Evolutionary conservation across 53 echinoderm and acorn worm species (phyloP).

Genomic region (Holothuria scabra): DNA sequence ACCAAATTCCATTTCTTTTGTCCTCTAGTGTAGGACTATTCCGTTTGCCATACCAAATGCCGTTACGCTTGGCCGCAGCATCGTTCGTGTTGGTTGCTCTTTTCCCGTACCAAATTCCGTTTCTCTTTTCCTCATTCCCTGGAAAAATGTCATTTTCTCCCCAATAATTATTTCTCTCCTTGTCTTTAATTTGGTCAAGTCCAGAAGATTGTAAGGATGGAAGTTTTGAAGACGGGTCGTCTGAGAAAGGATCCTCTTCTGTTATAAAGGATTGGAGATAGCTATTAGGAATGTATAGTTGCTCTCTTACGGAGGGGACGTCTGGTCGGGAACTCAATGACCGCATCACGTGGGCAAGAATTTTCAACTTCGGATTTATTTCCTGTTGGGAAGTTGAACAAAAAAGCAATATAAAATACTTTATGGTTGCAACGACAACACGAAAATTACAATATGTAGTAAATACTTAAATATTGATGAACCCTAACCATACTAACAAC

Average conservation of each 20-base stretch:
- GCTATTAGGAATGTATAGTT: slow-evolving; percentile 30
- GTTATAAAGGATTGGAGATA: slow-evolving; percentile 30
- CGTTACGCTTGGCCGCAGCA: slow-evolving; percentile 18
- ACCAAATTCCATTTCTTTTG: slow-evolving; percentile 43
- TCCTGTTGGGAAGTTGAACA: not conserved
- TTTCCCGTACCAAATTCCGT: slow-evolving; percentile 46
- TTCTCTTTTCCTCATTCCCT: not conserved
- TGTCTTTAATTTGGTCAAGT: slow-evolving; percentile 27
- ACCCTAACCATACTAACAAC: too few relatives aligned
- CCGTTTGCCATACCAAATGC: slow-evolving; percentile 47
- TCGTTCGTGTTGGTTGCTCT: not conserved
- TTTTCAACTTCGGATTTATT: slow-evolving; percentile 39
- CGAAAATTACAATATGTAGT: too few relatives aligned
- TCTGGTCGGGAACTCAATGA: slow-evolving; percentile 23
- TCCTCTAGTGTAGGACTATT: not conserved
- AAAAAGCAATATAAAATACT: not conserved
- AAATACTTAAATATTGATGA: too few relatives aligned
- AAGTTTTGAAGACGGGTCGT: slow-evolving; percentile 12
- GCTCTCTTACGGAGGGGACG: slow-evolving; percentile 15
- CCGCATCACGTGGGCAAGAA: slow-evolving; percentile 42
- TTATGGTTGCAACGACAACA: too few relatives aligned
- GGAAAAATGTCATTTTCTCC: not conserved
- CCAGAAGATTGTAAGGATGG: slow-evolving; percentile 35
- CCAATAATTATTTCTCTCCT: slow-evolving; percentile 24
- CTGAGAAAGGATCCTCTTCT: slow-evolving; percentile 8